Evolutionary conservation across 2,113 vertebrate species (phyloP).

Genomic region (Rhineura floridana): DNA sequence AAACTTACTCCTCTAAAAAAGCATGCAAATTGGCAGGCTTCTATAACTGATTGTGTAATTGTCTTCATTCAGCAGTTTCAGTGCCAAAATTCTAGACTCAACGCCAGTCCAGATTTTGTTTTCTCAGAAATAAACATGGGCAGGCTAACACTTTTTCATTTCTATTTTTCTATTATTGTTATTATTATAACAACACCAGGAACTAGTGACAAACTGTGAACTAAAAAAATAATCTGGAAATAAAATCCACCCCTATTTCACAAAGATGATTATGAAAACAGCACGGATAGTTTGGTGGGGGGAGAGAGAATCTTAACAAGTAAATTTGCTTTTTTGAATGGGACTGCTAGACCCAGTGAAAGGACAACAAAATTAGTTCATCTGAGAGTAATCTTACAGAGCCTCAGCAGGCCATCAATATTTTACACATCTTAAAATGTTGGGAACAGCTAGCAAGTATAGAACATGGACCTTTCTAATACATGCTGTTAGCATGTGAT

Average conservation of each 20-base stretch:
- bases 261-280: background rate
- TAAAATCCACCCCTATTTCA: background rate
- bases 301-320: background rate
- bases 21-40: background rate
- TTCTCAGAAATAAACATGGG: slow-evolving; percentile 61
- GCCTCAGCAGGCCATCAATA: background rate
- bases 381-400: background rate
- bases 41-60: background rate
- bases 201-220: slow-evolving; percentile 24
- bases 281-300: fast-evolving
- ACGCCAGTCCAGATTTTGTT: slow-evolving; percentile 51
- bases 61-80: slow-evolving; percentile 11
- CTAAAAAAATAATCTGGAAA: slow-evolving; percentile 16
- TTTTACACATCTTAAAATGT: background rate
- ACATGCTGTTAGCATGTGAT: background rate
- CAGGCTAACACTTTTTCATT: slow-evolving; percentile 31
- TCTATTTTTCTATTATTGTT: slow-evolving; percentile 51
- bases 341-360: background rate
- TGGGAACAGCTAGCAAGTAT: background rate
- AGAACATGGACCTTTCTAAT: background rate
- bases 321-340: background rate
- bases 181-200: slow-evolving; percentile 17
- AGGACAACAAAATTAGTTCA: background rate
- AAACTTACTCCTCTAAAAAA: background rate
- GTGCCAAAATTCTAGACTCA: slow-evolving; percentile 59